Evolutionary conservation across 64 coral and sea anemone species (phyloP), one percentile per base, ranked within the genome.

Genomic region (Cladopsammia gracilis): DNA sequence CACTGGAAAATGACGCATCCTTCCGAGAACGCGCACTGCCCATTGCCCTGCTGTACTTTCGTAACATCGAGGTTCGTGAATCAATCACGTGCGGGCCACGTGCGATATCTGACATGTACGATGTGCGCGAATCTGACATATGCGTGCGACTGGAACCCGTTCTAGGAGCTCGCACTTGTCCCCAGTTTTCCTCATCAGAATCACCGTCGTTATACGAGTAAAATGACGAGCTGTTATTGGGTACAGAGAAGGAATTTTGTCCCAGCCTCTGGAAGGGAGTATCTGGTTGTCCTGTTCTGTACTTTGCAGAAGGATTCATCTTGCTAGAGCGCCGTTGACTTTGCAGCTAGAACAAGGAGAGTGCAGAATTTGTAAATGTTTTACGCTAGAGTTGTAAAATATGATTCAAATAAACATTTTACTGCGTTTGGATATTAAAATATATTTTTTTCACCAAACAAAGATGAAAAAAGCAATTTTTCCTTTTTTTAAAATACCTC

Each of bases 191-290:
- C 43, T 84, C 62, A 19, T 45, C 80, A 16, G 58, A 62, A 50
- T 68, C 80, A 23, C 18, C 61, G 47, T 84, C 34, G 7, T 34
- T 24, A 19, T 12, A 49, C 19, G 62, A 47, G n/a, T 19, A 84
- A 67, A 84, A 84, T 50, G 80, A 66, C 60, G 61, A 14, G 45
- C 80, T 84, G 62, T 84, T 84, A 44, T 34, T 67, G 44, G 61
- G 61, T 16, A 50, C 43, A 25, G 43, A 24, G 42, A 67, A 25
- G 60, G 46, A 10, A 45, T 64, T 60, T 68, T n/a, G 60, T 18
- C 80, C 44, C 25, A 83, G 44, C 44, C 34, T 67, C 80, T 66
- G 43, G 59, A 46, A 43, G 0, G 80, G 60, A 4, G 58, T 83
- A n/a, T 83, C 60, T 1, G 58, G 60, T 23, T 84, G 80, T 23